These are phyloP conservation scores for Phthorimaea operculella DNA, from an alignment of 1,140 invertebrate genomes.

Conservation along the genomic window DNA sequence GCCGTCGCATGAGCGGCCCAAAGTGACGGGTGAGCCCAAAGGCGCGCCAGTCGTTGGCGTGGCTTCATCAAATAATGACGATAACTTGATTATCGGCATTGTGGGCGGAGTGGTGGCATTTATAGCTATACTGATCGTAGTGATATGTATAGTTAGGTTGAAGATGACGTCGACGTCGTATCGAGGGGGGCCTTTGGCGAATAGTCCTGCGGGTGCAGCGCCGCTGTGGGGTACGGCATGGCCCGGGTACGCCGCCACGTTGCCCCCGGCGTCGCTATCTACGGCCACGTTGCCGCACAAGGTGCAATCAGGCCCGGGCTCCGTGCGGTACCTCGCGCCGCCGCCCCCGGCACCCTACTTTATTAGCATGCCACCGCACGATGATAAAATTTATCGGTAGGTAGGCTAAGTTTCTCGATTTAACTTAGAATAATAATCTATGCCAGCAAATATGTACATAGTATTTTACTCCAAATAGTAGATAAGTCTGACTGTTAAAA, in stretches of 20 bases:
- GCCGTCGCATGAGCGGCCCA: slow-evolving; percentile 69
- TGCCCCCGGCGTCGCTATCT: slow-evolving; percentile 62
- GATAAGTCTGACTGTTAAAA: slow-evolving; percentile 2
- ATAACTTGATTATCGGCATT: slow-evolving; percentile 91
- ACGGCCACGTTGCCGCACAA: slow-evolving; percentile 74
- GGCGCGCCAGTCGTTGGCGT: slow-evolving; percentile 69
- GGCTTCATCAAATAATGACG: slow-evolving; percentile 81
- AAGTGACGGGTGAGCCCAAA: slow-evolving; percentile 69
- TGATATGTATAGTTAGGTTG: slow-evolving; percentile 86
- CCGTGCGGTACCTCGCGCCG: slow-evolving; percentile 61
- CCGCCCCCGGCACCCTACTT: slow-evolving; percentile 64
- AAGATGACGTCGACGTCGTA: slow-evolving; percentile 75
- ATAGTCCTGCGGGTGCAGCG: slow-evolving; percentile 62
- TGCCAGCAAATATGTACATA: slow-evolving; percentile 2
- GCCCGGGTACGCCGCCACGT: slow-evolving; percentile 66
- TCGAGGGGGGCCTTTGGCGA: slow-evolving; percentile 72
- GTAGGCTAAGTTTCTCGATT: background rate
- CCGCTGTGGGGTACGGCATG: slow-evolving; percentile 66
- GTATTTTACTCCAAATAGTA: background rate
- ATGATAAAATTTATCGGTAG: slow-evolving; percentile 68
- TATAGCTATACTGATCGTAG: slow-evolving; percentile 87
- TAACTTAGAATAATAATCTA: background rate
- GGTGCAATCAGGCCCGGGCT: slow-evolving; percentile 68
- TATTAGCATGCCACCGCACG: slow-evolving; percentile 64
- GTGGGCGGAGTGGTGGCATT: slow-evolving; percentile 92